Conservation (phyloP, 2,113 vertebrate genomes). For the Mirounga angustirostris region DNA sequence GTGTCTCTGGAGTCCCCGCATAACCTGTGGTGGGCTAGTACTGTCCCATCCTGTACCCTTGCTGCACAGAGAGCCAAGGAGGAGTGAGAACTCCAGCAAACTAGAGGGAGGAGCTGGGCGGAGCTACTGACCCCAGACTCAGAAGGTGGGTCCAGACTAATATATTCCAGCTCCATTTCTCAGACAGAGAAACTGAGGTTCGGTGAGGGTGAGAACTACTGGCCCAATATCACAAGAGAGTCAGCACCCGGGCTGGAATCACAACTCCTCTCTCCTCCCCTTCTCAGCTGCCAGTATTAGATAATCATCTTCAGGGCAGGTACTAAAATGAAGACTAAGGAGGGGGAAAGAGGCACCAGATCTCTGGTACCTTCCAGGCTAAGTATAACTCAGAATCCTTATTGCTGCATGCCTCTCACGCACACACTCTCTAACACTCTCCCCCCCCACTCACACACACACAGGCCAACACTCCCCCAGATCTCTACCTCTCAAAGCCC, state of each 20-base stretch:
- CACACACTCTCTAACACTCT: not conserved
- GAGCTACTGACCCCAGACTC: not conserved
- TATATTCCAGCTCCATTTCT: not conserved
- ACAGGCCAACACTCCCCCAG: not conserved
- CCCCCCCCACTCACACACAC: not conserved
- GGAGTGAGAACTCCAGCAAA: not conserved
- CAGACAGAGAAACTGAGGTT: not conserved
- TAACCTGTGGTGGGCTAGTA: not conserved
- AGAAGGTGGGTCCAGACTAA: not conserved
- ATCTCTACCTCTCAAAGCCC: not conserved
- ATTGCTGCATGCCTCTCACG: not conserved
- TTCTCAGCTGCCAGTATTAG: not conserved
- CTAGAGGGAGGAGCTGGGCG: not conserved
- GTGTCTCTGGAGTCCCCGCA: not conserved
- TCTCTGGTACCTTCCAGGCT: not conserved
- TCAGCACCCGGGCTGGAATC: not conserved
- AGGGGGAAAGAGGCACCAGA: not conserved
- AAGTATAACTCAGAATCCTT: slow-evolving; percentile 33
- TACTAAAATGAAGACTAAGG: not conserved
- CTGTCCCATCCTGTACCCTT: not conserved
- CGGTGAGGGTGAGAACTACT: not conserved
- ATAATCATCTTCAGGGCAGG: not conserved
- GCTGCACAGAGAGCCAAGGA: not conserved
- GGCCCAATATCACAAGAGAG: not conserved
- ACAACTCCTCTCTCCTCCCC: not conserved